Evolutionary conservation across 2,797 vertebrate species (phyloP).

Genomic region (Gouania willdenowi): DNA sequence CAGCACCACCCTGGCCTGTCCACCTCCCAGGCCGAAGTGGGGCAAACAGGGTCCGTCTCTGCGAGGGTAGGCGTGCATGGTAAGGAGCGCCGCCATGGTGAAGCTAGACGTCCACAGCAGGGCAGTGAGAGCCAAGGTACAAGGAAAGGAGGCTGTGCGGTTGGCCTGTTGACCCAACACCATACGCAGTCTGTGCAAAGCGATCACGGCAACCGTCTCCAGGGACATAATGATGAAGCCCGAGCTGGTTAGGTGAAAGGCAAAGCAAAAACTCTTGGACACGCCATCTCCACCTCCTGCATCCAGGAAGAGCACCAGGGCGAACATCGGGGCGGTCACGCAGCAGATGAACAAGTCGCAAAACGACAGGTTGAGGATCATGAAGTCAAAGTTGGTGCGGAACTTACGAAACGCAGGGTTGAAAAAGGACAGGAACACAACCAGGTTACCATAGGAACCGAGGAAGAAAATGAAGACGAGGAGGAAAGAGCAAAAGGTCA

Average conservation of each 20-base stretch:
- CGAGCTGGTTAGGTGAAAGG: conserved; percentile 91
- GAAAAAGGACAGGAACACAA: conserved; percentile 95
- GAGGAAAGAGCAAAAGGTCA: conserved; percentile 86
- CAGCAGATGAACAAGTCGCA: conserved; percentile 96
- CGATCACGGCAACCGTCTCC: conserved; percentile 93
- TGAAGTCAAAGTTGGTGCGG: conserved; percentile 96
- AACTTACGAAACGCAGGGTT: conserved; percentile 95
- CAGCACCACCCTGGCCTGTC: conserved; percentile 79
- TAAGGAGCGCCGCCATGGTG: conserved; percentile 87
- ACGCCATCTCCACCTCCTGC: conserved; percentile 70
- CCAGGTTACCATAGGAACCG: conserved; percentile 93
- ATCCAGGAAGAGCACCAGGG: conserved; percentile 86
- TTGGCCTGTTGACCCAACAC: conserved; percentile 91
- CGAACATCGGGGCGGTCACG: conserved; percentile 91
- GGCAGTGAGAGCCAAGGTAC: conserved; percentile 85
- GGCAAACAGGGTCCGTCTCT: conserved; percentile 87
- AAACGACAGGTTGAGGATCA: conserved; percentile 96
- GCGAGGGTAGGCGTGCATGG: conserved; percentile 77
- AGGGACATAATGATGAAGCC: conserved; percentile 97
- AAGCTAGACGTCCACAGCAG: conserved; percentile 95
- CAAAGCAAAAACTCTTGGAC: conserved; percentile 89
- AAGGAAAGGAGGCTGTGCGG: conserved; percentile 83
- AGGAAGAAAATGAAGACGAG: conserved; percentile 88
- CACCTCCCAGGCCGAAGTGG: conserved; percentile 79
- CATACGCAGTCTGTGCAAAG: conserved; percentile 91